Base-by-base conservation (phyloP, 2,888 invertebrate genomes). In the Steinernema hermaphroditum region DNA sequence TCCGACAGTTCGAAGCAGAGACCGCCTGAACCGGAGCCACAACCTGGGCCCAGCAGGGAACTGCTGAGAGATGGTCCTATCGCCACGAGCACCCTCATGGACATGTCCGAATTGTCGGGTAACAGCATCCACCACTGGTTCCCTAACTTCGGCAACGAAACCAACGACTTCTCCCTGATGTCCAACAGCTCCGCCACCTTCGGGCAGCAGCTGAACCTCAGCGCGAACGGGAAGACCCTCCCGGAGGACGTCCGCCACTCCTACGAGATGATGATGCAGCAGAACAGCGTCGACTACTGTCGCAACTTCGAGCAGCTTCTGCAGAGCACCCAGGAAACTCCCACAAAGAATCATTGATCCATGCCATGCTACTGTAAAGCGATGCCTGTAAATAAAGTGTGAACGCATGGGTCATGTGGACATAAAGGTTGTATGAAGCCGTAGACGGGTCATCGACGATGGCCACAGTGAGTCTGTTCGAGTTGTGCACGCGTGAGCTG, bases 231-330 rank as follows among this genome's bases (percentile, higher is more conserved):
- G 6, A 75, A 75, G 24, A 71, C 71, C 0, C 49, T 76, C n/a
- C 76, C 76, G 2, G 76, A 75, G 9, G 76, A 77, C 50, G 77
- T 77, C 49, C 72, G 75, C 14, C 41, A 68, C 29, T 71, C 71
- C 14, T 72, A 70, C 43, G 75, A 72, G 6, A 68, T 72, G 68
- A 80, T 80, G 77, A 49, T 77, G 69, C 70, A 75, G 41, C 80
- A 80, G 72, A 74, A 75, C 50, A 80, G 79, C 62, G 71, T 75
- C 19, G 80, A 80, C 68, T 80, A 78, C 54, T 79, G 75, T 57
- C 73, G 75, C 12, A 71, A 76, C 34, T 80, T 80, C 69, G 74
- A 75, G 27, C 73, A 74, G 22, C 74, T 80, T n/a, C 41, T 71
- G 16, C 37, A 71, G 32, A 74, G 62, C 62, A 62, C 62, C 34